Evolutionary conservation across 1,140 invertebrate species (phyloP), one percentile per base, ranked within the genome.

Genomic region (Colletes latitarsis): DNA sequence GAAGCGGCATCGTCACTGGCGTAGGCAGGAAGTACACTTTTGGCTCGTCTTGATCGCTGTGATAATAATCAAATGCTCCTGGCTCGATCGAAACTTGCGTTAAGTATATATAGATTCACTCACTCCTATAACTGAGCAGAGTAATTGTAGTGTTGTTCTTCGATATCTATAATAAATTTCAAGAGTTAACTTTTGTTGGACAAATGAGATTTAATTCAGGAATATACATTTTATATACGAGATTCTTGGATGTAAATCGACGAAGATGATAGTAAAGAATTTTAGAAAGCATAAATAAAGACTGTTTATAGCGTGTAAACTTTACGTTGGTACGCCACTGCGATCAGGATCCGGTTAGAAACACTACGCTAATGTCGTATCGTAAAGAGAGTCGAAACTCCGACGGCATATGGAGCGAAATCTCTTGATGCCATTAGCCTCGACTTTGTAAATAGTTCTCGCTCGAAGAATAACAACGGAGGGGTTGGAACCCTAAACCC

Each of bases 371-470:
- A 90, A 90, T 88, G 84, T 86, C 49, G 55, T 66, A 67, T 64
- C 72, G 71, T 30, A 71, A 81, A 71, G 43, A 81, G 81, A 79
- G 70, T 71, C 60, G 55, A 74, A 69, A 21, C 19, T 55, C 68
- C 46, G 41, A 49, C 14, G 83, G 78, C 88, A 89, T 88, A 89
- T 85, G 85, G 88, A 88, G 63, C 75, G 78, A 92, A 91, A 91
- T 92, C 90, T 91, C 88, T 91, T 90, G 87, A 92, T 92, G 88
- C 90, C 89, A 92, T 92, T 92, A 92, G 91, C 78, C 77, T 73
- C 90, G 89, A 91, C 91, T 92, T 91, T 92, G 91, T 92, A 92
- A 92, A 92, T 92, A 92, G 90, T 92, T 92, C 92, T 92, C 88
- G 90, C 64, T 79, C 52, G 79, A 91, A 88, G 91, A 91, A 92